Conservation (phyloP, 2,113 vertebrate species). For the Callospermophilus lateralis region DNA sequence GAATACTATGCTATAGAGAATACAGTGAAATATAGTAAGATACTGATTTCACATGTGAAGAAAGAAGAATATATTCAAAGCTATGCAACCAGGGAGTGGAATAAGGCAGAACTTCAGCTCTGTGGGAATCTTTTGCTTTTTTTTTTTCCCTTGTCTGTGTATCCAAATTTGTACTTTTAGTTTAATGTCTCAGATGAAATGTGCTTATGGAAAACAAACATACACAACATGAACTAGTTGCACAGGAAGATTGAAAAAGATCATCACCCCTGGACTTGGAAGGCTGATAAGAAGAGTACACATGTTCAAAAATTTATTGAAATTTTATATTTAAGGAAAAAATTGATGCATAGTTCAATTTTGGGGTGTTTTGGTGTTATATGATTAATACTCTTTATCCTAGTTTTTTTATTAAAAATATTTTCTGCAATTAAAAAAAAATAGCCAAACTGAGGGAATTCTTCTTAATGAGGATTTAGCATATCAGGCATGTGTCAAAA, state of each 20-base stretch:
- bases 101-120: background rate
- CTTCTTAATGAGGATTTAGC: background rate
- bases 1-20: constrained; percentile 54
- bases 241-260: background rate
- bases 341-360: background rate
- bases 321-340: background rate
- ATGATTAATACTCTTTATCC: background rate
- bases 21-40: background rate
- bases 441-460: background rate
- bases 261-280: background rate
- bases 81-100: background rate
- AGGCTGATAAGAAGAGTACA: background rate
- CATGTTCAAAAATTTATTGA: background rate
- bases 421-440: background rate
- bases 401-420: background rate
- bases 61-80: background rate
- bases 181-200: background rate
- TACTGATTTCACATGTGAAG: background rate
- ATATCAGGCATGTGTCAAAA: background rate
- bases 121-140: background rate
- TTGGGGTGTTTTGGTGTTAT: background rate
- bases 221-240: too few species aligned
- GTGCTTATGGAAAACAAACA: background rate
- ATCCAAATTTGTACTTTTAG: background rate
- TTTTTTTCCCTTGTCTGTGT: background rate